Evolutionary conservation across 2,113 vertebrate species (phyloP), one percentile per base, ranked within the genome.

Genomic region (Camelus dromedarius): DNA sequence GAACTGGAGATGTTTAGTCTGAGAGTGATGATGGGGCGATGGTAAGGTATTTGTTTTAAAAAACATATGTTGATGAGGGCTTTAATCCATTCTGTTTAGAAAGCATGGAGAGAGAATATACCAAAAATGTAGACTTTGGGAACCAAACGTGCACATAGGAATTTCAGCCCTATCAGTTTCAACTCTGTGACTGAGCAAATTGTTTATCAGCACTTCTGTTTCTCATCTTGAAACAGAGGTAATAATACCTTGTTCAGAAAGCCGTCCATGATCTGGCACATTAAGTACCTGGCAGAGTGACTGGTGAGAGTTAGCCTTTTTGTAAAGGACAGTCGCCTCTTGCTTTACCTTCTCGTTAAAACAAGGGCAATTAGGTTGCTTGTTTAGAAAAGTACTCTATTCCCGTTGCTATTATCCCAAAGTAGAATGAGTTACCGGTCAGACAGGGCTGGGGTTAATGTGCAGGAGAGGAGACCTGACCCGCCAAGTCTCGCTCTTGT

Each of bases 181-280:
- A 56, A n/a, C 20, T 62, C 75, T 82, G 26, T 30, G 42, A 75
- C 77, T 62, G 22, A 92, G 26, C 48, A 77, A 80, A 48, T 92
- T 42, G 16, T n/a, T 35, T 60, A 30, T 30, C 67, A 82, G 42
- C 66, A 62, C 42, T 83, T 72, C 30, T 54, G 22, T 72, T 83
- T 75, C 56, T 64, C 67, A 83, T 92, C 79, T 62, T 82, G 52
- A 83, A 75, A 30, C 52, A 52, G 48, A 75, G 46, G 28, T 75
- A 22, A 54, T 22, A 84, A 50, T 42, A 28, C 26, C 38, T 94
- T 93, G 22, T 26, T 95, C 85, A 76, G 85, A 93, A 92, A 95
- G 32, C 64, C 69, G 60, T 35, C 19, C 42, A 26, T 54, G 14
- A 80, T 50, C 66, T 8, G 67, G 38, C 19, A 24, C n/a, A 10